These are phyloP conservation scores for Ochropacha duplaris DNA, from an alignment of 2,888 invertebrate genomes.

Conservation along the genomic window DNA sequence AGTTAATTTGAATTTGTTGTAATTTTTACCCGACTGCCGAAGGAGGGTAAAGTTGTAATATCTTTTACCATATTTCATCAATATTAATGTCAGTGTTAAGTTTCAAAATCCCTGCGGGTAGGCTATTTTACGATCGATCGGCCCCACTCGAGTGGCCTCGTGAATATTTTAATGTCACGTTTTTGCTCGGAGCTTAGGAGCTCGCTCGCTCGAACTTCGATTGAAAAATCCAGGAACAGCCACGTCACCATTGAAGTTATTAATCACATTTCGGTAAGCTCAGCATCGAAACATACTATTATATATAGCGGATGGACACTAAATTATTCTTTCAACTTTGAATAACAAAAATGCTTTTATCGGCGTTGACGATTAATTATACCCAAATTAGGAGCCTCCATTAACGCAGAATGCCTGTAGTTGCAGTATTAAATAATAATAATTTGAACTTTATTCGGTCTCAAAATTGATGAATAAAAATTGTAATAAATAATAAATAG, in stretches of 20 bases:
- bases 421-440: background rate
- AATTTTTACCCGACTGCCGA: too few species aligned
- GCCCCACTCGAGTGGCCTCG: slow-evolving; percentile 24
- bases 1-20: too few species aligned
- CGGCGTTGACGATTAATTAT: background rate
- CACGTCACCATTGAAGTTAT: slow-evolving; percentile 44
- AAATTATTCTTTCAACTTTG: slow-evolving; percentile 7
- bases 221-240: slow-evolving; percentile 50
- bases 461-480: background rate
- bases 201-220: slow-evolving; percentile 44
- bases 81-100: background rate
- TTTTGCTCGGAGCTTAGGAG: slow-evolving; percentile 34
- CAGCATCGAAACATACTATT: slow-evolving; percentile 30
- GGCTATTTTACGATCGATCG: slow-evolving; percentile 30
- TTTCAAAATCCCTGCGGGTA: slow-evolving; percentile 6
- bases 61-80: too few species aligned
- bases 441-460: too few species aligned
- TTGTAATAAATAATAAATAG: too few species aligned
- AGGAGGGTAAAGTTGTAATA: too few species aligned
- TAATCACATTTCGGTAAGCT: slow-evolving; percentile 45
- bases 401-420: background rate
- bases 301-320: slow-evolving; percentile 23
- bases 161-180: slow-evolving; percentile 59
- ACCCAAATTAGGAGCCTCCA: background rate
- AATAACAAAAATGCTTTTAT: background rate